Evolutionary conservation across 1,140 invertebrate genomes (phyloP).

Genomic region (Bicyclus anynana): DNA sequence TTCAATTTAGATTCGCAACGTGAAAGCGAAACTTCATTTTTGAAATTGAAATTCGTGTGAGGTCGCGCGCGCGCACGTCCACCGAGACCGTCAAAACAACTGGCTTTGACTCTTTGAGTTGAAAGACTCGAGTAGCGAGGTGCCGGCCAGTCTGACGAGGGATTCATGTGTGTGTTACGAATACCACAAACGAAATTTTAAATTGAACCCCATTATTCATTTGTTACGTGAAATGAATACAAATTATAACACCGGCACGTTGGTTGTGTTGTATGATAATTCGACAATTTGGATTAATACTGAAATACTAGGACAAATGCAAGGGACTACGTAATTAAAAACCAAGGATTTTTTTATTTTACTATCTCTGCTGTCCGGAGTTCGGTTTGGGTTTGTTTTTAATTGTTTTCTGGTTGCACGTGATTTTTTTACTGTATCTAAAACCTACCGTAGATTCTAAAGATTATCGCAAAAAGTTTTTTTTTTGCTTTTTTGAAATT

Average conservation of each 20-base stretch:
- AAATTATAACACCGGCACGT: neutral
- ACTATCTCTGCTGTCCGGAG: too few relatives aligned
- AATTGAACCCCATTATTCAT: slow-evolving; percentile 17
- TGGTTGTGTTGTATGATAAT: too few relatives aligned
- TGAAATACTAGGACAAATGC: too few relatives aligned
- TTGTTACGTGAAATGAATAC: slow-evolving; percentile 22
- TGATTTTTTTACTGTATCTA: too few relatives aligned
- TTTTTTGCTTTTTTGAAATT: too few relatives aligned
- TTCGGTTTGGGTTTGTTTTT: too few relatives aligned
- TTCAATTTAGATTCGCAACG: slow-evolving; percentile 32
- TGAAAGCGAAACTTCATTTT: slow-evolving; percentile 50
- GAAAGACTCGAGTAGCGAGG: slow-evolving; percentile 18
- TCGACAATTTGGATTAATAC: too few relatives aligned
- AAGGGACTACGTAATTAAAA: too few relatives aligned
- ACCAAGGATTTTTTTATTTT: too few relatives aligned
- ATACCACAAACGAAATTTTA: slow-evolving; percentile 26
- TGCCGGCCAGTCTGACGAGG: slow-evolving; percentile 53
- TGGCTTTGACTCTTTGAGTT: slow-evolving; percentile 28
- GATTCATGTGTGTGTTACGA: slow-evolving; percentile 17
- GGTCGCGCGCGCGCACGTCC: slow-evolving; percentile 42
- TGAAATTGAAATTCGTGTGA: slow-evolving; percentile 10
- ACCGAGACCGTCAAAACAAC: slow-evolving; percentile 59
- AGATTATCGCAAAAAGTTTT: too few relatives aligned
- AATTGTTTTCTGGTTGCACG: too few relatives aligned
- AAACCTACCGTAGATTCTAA: too few relatives aligned